These are phyloP conservation scores for Tridacna gigas DNA, from an alignment of 2,888 invertebrate species.

Conservation along the genomic window DNA sequence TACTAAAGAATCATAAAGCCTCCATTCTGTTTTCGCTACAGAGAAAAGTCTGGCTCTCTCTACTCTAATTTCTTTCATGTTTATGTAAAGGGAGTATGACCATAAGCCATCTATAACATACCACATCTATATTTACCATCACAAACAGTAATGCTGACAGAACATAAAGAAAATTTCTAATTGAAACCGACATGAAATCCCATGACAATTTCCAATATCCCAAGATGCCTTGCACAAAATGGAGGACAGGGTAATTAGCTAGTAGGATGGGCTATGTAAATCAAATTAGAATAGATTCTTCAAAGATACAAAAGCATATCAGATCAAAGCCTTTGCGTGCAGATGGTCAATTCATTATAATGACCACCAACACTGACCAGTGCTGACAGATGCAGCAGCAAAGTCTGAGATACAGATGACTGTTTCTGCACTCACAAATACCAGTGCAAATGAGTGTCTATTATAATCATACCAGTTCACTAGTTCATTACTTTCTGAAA, in stretches of 20 bases:
- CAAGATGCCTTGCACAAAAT: slow-evolving; percentile 18
- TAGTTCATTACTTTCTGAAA: no score
- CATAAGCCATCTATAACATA: no score
- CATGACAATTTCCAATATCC: slow-evolving; percentile 21
- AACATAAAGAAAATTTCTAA: neutral
- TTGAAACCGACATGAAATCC: slow-evolving; percentile 20
- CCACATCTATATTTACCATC: no score
- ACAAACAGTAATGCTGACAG: no score
- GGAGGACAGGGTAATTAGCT: slow-evolving; percentile 25
- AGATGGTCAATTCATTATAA: slow-evolving; percentile 31
- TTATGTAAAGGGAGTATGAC: no score
- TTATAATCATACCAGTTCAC: no score
- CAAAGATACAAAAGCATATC: slow-evolving; percentile 7
- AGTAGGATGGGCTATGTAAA: slow-evolving; percentile 19
- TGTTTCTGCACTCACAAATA: neutral
- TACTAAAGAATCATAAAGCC: no score
- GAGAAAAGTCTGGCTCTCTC: no score
- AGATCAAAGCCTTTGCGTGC: slow-evolving; percentile 17
- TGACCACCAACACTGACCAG: slow-evolving; percentile 17
- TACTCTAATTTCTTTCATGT: no score
- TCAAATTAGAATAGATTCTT: slow-evolving; percentile 22
- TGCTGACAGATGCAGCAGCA: slow-evolving; percentile 15
- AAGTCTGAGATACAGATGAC: neutral
- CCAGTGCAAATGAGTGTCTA: no score
- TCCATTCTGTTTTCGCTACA: no score